phyloP scores from a whole-genome alignment of 2,888 invertebrate species.

The Melanostoma mellinum region DNA sequence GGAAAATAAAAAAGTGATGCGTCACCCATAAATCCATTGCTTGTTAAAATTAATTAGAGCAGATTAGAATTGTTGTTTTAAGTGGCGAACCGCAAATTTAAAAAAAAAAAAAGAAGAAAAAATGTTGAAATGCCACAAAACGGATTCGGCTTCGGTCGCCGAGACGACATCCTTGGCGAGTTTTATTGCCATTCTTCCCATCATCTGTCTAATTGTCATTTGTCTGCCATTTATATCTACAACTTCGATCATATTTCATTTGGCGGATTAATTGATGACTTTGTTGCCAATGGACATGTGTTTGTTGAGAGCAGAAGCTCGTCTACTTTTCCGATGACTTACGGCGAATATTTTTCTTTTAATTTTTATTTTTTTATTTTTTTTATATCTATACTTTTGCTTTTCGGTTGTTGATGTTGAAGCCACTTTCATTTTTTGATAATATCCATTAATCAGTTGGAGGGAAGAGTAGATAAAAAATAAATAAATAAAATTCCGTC shows the following conservation, averaged over 20 bases:
- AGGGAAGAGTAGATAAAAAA: constrained; percentile 8
- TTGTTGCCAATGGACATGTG: constrained; percentile 61
- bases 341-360: constrained; percentile 43
- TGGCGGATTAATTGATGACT: constrained; percentile 64
- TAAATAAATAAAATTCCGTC: constrained; percentile 21
- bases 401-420: constrained; percentile 43
- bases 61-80: constrained; percentile 60
- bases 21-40: constrained; percentile 53
- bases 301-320: constrained; percentile 61
- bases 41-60: constrained; percentile 67
- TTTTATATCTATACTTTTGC: constrained; percentile 8
- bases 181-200: constrained; percentile 50
- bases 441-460: constrained; percentile 66
- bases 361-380: constrained; percentile 10
- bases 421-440: constrained; percentile 66
- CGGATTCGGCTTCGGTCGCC: constrained; percentile 6
- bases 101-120: constrained; percentile 27
- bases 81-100: constrained; percentile 65
- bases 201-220: constrained; percentile 71
- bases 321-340: constrained; percentile 37
- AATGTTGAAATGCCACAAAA: constrained; percentile 15
- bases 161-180: no score
- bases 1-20: constrained; percentile 38
- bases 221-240: constrained; percentile 66
- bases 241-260: constrained; percentile 61